A percentile compares a stretch with the other conserved stretches of the same genome.
phyloP scores from a whole-genome alignment of 2,888 invertebrate genomes.

The Dryomyza anilis region DNA sequence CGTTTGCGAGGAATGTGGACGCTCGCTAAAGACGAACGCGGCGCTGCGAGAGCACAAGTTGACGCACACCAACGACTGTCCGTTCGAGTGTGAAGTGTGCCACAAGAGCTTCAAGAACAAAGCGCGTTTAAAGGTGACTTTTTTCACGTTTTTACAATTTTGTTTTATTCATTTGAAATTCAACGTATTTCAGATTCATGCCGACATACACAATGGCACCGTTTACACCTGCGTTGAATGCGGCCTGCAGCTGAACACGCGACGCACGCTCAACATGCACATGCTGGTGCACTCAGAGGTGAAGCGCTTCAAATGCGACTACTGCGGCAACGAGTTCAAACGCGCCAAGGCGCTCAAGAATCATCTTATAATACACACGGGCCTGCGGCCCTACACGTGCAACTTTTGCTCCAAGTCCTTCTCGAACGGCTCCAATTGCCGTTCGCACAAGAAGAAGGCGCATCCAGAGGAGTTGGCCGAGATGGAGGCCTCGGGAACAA shows the following conservation, averaged over 20 bases:
- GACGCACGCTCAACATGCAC: constrained; percentile 62
- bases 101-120: constrained; percentile 56
- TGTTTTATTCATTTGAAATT: background rate
- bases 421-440: constrained; percentile 60
- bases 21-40: constrained; percentile 61
- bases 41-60: constrained; percentile 63
- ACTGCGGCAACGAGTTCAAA: constrained; percentile 57
- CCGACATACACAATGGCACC: constrained; percentile 60
- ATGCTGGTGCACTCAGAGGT: constrained; percentile 58
- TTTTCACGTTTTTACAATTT: background rate
- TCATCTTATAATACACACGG: constrained; percentile 60
- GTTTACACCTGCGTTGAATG: constrained; percentile 61
- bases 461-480: constrained; percentile 59
- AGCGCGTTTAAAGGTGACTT: constrained; percentile 47
- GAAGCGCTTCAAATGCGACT: constrained; percentile 57
- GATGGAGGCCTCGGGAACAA: constrained; percentile 55
- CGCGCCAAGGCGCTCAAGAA: constrained; percentile 58
- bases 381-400: constrained; percentile 58
- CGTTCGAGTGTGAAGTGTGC: constrained; percentile 60
- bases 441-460: constrained; percentile 59
- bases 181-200: constrained; percentile 51
- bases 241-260: constrained; percentile 59
- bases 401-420: constrained; percentile 59
- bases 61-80: constrained; percentile 62
- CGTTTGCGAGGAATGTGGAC: constrained; percentile 63